Evolutionary conservation across 1,140 invertebrate genomes (phyloP).

Genomic region (Scaptomyza montana): DNA sequence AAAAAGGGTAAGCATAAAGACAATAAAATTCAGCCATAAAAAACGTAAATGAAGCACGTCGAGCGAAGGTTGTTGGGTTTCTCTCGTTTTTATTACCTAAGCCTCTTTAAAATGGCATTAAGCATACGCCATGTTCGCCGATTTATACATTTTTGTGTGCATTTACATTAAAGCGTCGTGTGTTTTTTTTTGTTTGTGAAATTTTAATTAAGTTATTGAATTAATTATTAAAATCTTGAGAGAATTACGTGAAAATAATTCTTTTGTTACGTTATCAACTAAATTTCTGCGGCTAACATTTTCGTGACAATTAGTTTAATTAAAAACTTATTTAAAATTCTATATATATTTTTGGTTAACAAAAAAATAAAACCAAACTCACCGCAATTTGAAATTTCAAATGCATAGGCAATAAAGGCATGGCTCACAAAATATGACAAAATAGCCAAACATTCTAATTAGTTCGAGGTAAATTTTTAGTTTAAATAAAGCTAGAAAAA

Average conservation of each 20-base stretch:
- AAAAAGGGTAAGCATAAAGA: conserved; percentile 28
- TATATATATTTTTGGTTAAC: neutral
- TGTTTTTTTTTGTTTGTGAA: neutral
- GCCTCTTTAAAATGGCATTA: conserved; percentile 13
- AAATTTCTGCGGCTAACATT: conserved; percentile 20
- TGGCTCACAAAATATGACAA: neutral
- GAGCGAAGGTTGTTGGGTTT: neutral
- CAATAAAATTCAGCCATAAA: conserved; percentile 44
- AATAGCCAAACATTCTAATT: neutral
- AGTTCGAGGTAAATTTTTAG: neutral
- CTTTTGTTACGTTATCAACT: conserved; percentile 41
- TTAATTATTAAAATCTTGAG: no score
- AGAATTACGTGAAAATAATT: conserved; percentile 1
- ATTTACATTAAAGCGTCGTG: neutral
- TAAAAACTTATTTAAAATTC: conserved; percentile 54
- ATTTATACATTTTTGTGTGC: neutral
- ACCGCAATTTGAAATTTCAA: conserved; percentile 45
- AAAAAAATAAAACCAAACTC: conserved; percentile 25
- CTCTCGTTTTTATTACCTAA: conserved; percentile 1
- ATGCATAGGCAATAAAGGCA: conserved; percentile 22
- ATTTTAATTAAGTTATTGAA: no score
- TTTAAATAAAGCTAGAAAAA: neutral
- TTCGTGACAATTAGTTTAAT: conserved; percentile 63
- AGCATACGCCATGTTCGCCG: conserved; percentile 14
- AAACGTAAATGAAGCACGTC: conserved; percentile 37